Evolutionary conservation across 2,888 invertebrate genomes (phyloP).

Genomic region (Lycia hirtaria): DNA sequence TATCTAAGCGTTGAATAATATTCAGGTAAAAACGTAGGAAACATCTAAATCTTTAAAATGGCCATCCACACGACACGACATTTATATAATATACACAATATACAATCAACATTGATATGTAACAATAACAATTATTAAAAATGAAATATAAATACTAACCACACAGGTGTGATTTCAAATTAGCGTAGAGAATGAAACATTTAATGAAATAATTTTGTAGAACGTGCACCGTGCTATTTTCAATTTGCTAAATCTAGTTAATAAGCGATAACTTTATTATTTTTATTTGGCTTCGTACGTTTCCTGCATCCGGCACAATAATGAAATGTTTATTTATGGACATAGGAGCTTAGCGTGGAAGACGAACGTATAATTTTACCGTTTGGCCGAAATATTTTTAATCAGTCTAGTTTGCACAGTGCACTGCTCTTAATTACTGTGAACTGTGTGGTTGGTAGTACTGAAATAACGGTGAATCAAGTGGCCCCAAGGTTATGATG

Average conservation of each 20-base stretch:
- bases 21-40: constrained; percentile 38
- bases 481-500: constrained; percentile 46
- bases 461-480: constrained; percentile 40
- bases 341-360: neutral
- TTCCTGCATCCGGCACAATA: neutral
- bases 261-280: neutral
- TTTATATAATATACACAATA: constrained; percentile 54
- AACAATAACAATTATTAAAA: constrained; percentile 61
- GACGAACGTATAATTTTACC: too few species aligned
- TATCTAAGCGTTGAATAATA: constrained; percentile 38
- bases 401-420: neutral
- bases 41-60: constrained; percentile 47
- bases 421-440: constrained; percentile 12
- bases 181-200: constrained; percentile 9
- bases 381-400: neutral
- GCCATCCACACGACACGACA: constrained; percentile 82
- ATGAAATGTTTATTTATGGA: neutral
- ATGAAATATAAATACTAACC: constrained; percentile 46
- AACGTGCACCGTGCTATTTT: constrained; percentile 2
- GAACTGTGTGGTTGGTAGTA: constrained; percentile 38
- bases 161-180: constrained; percentile 43
- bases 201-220: neutral
- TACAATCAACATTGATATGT: constrained; percentile 78
- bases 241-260: neutral
- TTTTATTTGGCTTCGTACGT: neutral